Percentiles rank a stretch among this genome's conserved stretches.
These are phyloP conservation scores for Euglossa dilemma DNA, from an alignment of 1,140 invertebrate genomes.

Conservation along the genomic window DNA sequence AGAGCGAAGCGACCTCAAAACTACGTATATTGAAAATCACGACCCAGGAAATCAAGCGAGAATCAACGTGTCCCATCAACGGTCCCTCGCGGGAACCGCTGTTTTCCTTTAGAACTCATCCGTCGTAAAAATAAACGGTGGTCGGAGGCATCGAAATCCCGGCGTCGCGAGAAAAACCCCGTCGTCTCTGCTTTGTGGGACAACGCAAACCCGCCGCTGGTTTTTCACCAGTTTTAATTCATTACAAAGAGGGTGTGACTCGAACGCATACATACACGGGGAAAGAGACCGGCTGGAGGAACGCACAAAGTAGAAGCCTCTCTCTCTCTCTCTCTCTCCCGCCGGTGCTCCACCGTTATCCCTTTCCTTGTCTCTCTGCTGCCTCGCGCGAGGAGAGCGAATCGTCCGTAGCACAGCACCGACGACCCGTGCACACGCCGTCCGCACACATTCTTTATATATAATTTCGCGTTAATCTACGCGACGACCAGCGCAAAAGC, in stretches of 20 bases:
- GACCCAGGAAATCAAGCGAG: not conserved
- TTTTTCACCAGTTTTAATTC: constrained; percentile 66
- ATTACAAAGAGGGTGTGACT: constrained; percentile 67
- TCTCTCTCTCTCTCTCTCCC: constrained; percentile 34
- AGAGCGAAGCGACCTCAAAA: not conserved
- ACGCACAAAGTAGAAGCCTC: constrained; percentile 50
- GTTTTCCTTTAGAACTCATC: not conserved
- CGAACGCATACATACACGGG: constrained; percentile 58
- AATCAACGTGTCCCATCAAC: not conserved
- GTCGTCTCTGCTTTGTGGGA: constrained; percentile 49
- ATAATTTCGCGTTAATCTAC: constrained; percentile 83
- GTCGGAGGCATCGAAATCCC: constrained; percentile 40
- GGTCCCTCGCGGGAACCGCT: too few relatives aligned
- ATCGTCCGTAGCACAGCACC: constrained; percentile 60
- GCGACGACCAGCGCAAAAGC: constrained; percentile 80
- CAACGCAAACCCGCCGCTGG: constrained; percentile 30
- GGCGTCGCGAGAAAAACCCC: constrained; percentile 15
- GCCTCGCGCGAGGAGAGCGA: constrained; percentile 41
- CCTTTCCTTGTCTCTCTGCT: constrained; percentile 28
- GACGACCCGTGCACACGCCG: constrained; percentile 64
- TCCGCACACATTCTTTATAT: constrained; percentile 80
- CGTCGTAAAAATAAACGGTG: constrained; percentile 34
- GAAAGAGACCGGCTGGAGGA: constrained; percentile 10
- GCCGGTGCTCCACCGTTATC: not conserved
- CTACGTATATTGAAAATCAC: constrained; percentile 2